Base-by-base conservation (phyloP, 2,113 vertebrate genomes). In the Uropsilus gracilis region DNA sequence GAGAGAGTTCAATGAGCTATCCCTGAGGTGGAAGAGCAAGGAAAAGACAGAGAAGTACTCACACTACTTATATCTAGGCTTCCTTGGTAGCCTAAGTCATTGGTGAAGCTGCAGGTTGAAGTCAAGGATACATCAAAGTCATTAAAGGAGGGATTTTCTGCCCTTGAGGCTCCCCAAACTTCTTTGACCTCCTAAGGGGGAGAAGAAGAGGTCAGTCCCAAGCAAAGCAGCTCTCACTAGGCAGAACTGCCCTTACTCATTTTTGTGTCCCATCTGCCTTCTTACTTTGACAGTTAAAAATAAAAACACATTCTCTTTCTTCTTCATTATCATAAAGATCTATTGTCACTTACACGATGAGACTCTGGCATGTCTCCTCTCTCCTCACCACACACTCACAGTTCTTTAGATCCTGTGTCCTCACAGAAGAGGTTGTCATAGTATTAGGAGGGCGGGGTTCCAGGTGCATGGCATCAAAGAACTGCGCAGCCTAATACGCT, bases 381-480 rank as follows among this genome's bases (percentile, higher is more conserved):
- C 61, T 46, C n/a, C 75, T 88, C 75, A 61, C 46, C 39, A 2
- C 17, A 57, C n/a, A 44, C 5, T 73, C 75, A 53, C 61, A 82
- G 14, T 66, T 59, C 64, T 87, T 61, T 34, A 90, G 46, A 32
- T 32, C 44, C 59, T 18, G 3, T 42, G 76, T 76, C 81, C 86
- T 93, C 93, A 83, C 55, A 83, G 55, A 93, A 53, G 69, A 28
- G 20, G 86, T 87, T 96, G 95, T 93, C 46, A 32, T 44, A 77
- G 76, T 69, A 90, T 90, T 7, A 8, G 69, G 69, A 94, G 86
- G 86, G 55, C 37, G 63, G 61, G 39, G n/a, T 64, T 61, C 73
- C n/a, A 44, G 50, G 50, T 34, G 30, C 42, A 6, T 6, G 14
- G 34, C 30, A 34, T 68, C 42, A 34, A 30, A 63, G 55, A 42